Percentiles rank a stretch among this genome's conserved stretches.
phyloP scores from a whole-genome alignment of 1,140 invertebrate genomes.

The Hermetia illucens region DNA sequence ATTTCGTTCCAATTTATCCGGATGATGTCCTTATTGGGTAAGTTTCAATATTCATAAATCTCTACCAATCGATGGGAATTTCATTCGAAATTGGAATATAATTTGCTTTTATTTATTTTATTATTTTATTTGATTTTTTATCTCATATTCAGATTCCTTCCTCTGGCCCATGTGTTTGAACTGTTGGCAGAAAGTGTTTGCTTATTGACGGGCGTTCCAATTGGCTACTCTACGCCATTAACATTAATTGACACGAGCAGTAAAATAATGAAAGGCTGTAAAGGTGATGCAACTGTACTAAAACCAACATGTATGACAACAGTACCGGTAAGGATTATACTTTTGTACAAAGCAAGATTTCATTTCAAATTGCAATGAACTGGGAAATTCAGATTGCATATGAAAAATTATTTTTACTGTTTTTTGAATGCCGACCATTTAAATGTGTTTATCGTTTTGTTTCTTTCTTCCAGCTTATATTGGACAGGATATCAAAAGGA shows the following conservation, averaged over 20 bases:
- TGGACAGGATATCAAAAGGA: conserved; percentile 90
- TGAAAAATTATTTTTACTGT: background rate
- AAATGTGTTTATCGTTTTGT: conserved; percentile 9
- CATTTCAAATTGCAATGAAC: too few relatives aligned
- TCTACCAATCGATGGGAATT: background rate
- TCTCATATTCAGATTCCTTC: conserved; percentile 50
- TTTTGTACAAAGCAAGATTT: background rate
- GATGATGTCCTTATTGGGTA: conserved; percentile 77
- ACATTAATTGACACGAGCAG: conserved; percentile 92
- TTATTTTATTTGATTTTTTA: conserved; percentile 3
- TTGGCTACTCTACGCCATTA: conserved; percentile 91
- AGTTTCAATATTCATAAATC: background rate
- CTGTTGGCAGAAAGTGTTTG: conserved; percentile 65
- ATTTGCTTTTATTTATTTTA: too few relatives aligned
- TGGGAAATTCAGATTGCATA: too few relatives aligned
- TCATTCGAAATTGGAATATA: too few relatives aligned
- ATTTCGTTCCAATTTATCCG: conserved; percentile 52
- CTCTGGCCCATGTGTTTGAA: conserved; percentile 95
- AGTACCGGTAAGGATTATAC: conserved; percentile 67
- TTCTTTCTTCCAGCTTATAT: conserved; percentile 54
- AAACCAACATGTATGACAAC: conserved; percentile 87
- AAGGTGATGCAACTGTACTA: conserved; percentile 80
- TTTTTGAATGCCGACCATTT: conserved; percentile 6
- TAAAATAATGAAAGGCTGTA: conserved; percentile 86
- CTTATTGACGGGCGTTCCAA: conserved; percentile 69